phyloP scores from a whole-genome alignment of 2,113 vertebrate genomes.

The Setophaga coronata region DNA sequence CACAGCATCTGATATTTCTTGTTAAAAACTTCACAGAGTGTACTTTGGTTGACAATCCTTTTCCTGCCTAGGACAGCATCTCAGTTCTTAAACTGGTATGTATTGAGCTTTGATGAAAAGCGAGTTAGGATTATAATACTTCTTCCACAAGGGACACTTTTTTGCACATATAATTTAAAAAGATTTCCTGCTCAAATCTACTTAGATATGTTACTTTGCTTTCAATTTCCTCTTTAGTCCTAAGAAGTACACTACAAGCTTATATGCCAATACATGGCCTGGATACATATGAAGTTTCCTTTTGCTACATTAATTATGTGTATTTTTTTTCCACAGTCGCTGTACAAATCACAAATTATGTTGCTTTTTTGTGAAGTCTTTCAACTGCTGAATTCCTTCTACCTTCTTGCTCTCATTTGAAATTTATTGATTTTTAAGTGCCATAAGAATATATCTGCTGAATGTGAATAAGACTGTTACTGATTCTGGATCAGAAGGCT shows the following conservation, averaged over 20 bases:
- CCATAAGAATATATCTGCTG: neutral
- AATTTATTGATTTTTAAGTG: neutral
- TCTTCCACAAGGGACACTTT: neutral
- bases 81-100: neutral
- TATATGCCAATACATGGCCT: neutral
- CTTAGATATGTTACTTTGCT: neutral
- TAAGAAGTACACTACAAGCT: neutral
- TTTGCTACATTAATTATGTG: neutral
- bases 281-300: neutral
- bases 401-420: neutral
- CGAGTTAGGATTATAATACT: neutral
- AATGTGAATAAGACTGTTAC: neutral
- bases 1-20: neutral
- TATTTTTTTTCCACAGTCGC: neutral
- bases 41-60: neutral
- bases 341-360: neutral
- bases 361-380: neutral
- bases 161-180: neutral
- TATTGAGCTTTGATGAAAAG: neutral
- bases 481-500: neutral
- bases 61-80: neutral
- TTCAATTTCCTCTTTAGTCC: neutral
- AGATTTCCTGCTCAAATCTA: neutral
- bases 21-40: neutral
- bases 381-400: neutral